A percentile compares a stretch with the other conserved stretches of the same genome.
Evolutionary conservation across 2,888 invertebrate genomes (phyloP).

Genomic region (Watsonalla binaria): DNA sequence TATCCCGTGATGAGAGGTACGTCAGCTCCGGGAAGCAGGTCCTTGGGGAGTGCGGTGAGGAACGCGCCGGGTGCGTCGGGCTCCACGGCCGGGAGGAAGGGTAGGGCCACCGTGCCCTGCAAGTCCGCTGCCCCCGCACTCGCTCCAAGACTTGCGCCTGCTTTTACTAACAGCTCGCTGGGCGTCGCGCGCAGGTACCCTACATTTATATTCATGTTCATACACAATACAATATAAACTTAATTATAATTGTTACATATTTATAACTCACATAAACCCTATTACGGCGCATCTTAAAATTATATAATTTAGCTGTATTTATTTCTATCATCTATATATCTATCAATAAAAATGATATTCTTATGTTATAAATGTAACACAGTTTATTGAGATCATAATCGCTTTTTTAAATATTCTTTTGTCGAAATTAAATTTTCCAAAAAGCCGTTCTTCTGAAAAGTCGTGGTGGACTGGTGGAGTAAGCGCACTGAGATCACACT

Average conservation of each 20-base stretch:
- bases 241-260: too few relatives aligned
- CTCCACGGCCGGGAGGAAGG: slow-evolving; percentile 79
- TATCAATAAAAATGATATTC: neutral
- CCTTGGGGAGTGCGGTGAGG: slow-evolving; percentile 71
- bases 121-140: slow-evolving; percentile 66
- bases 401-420: too few relatives aligned
- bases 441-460: too few relatives aligned
- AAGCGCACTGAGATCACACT: too few relatives aligned
- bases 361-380: neutral
- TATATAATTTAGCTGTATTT: too few relatives aligned
- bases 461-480: too few relatives aligned
- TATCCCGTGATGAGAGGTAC: slow-evolving; percentile 82
- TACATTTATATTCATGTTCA: slow-evolving; percentile 13
- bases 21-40: slow-evolving; percentile 69
- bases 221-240: too few relatives aligned
- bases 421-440: too few relatives aligned
- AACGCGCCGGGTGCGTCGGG: slow-evolving; percentile 62
- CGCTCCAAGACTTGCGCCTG: slow-evolving; percentile 71
- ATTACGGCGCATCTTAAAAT: too few relatives aligned
- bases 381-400: too few relatives aligned
- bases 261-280: too few relatives aligned
- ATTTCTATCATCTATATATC: too few relatives aligned
- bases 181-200: slow-evolving; percentile 79
- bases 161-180: slow-evolving; percentile 78
- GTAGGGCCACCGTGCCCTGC: slow-evolving; percentile 79